These are phyloP conservation scores for Junonia oenone DNA, from an alignment of 2,888 invertebrate species.

Conservation along the genomic window DNA sequence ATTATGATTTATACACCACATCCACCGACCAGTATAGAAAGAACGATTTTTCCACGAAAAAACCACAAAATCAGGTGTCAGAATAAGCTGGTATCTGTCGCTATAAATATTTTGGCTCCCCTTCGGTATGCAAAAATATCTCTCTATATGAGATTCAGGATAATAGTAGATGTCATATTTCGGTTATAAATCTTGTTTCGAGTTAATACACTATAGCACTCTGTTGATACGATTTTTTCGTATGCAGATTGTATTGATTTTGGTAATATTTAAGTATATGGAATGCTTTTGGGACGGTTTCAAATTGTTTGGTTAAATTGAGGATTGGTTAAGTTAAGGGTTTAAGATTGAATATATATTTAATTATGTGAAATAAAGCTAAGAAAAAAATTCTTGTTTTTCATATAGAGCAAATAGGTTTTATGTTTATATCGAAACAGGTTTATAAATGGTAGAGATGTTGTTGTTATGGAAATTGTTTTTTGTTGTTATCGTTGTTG, in stretches of 20 bases:
- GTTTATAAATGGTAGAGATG: no score
- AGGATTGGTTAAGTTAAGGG: no score
- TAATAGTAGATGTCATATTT: constrained; percentile 59
- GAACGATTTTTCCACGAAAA: background rate
- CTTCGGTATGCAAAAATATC: constrained; percentile 73
- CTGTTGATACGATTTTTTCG: constrained; percentile 37
- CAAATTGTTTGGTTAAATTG: no score
- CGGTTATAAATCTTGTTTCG: constrained; percentile 69
- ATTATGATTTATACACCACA: constrained; percentile 70
- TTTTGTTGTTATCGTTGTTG: no score
- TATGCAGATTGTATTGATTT: constrained; percentile 8
- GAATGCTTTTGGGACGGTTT: no score
- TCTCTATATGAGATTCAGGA: constrained; percentile 55
- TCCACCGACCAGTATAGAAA: constrained; percentile 28
- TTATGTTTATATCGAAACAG: no score
- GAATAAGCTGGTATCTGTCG: constrained; percentile 38
- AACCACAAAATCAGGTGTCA: constrained; percentile 29
- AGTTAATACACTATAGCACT: constrained; percentile 67
- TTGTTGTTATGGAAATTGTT: no score
- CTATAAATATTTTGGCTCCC: constrained; percentile 59
- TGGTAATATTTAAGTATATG: background rate
- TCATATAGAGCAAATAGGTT: no score
- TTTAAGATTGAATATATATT: no score
- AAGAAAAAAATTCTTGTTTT: no score
- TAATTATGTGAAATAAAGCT: no score